A percentile compares a stretch with the other conserved stretches of the same genome.
Evolutionary conservation across 2,113 vertebrate genomes (phyloP).

Genomic region (Dicrurus megarhynchus): DNA sequence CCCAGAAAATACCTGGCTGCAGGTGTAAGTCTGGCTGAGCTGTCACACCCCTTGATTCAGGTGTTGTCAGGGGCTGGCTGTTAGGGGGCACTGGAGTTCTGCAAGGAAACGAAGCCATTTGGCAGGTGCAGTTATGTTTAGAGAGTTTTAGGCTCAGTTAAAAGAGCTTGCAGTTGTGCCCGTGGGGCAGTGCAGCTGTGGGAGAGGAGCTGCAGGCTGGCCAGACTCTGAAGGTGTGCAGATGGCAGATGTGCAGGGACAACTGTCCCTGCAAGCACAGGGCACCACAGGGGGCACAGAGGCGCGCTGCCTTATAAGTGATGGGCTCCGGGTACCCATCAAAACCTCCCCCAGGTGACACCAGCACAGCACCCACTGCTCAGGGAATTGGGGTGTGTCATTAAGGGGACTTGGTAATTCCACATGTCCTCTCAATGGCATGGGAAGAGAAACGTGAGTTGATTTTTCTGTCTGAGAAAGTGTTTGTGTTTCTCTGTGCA

Average conservation of each 20-base stretch:
- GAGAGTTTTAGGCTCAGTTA: neutral
- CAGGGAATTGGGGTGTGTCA: rapidly evolving
- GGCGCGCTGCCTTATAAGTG: rapidly evolving
- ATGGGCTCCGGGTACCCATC: neutral
- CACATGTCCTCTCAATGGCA: rapidly evolving
- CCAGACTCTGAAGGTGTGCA: neutral
- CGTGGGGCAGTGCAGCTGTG: neutral
- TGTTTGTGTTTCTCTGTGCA: neutral
- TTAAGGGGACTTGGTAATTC: neutral
- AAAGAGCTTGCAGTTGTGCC: neutral
- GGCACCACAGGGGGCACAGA: rapidly evolving
- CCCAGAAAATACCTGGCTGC: neutral
- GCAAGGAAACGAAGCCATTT: neutral
- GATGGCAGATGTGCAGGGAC: neutral
- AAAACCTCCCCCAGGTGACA: rapidly evolving
- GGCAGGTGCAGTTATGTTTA: neutral
- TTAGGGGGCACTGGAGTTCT: neutral
- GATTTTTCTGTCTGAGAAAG: neutral
- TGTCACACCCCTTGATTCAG: rapidly evolving
- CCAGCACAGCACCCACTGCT: neutral
- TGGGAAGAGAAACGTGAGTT: neutral
- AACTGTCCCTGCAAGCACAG: neutral
- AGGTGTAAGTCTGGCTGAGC: rapidly evolving
- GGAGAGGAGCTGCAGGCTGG: neutral
- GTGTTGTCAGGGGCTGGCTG: neutral